Evolutionary conservation across 2,888 invertebrate genomes (phyloP).

Genomic region (Ectemnius cavifrons): DNA sequence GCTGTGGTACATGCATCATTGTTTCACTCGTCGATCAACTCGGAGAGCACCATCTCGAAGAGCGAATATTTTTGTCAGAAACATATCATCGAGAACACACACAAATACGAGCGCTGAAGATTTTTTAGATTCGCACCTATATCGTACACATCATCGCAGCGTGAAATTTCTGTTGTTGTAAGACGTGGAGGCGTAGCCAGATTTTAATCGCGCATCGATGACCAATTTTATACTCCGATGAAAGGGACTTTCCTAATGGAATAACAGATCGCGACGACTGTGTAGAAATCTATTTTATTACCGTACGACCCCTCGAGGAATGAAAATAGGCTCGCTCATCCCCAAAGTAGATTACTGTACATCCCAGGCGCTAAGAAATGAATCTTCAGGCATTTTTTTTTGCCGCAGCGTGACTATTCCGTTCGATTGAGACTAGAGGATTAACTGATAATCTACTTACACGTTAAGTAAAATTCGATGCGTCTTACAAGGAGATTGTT

Average conservation of each 20-base stretch:
- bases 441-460: conserved; percentile 55
- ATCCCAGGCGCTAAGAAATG: conserved; percentile 15
- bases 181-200: conserved; percentile 14
- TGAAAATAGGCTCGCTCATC: conserved; percentile 54
- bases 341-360: conserved; percentile 31
- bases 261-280: conserved; percentile 51
- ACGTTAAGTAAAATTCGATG: conserved; percentile 49
- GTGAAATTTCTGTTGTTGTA: not conserved
- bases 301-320: conserved; percentile 68
- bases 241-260: conserved; percentile 44
- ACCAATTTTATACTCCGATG: conserved; percentile 70
- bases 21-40: conserved; percentile 24
- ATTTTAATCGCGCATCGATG: conserved; percentile 34
- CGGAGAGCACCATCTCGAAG: conserved; percentile 22
- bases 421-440: conserved; percentile 47
- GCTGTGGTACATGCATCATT: conserved; percentile 21
- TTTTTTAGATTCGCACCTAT: conserved; percentile 32
- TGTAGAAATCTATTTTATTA: conserved; percentile 75
- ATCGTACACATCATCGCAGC: not conserved
- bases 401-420: conserved; percentile 25
- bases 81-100: conserved; percentile 48
- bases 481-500: conserved; percentile 28
- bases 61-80: conserved; percentile 52
- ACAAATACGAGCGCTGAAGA: conserved; percentile 21
- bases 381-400: conserved; percentile 23